Conservation (phyloP, 2,113 vertebrate genomes). For the Drymodes brunneopygia region DNA sequence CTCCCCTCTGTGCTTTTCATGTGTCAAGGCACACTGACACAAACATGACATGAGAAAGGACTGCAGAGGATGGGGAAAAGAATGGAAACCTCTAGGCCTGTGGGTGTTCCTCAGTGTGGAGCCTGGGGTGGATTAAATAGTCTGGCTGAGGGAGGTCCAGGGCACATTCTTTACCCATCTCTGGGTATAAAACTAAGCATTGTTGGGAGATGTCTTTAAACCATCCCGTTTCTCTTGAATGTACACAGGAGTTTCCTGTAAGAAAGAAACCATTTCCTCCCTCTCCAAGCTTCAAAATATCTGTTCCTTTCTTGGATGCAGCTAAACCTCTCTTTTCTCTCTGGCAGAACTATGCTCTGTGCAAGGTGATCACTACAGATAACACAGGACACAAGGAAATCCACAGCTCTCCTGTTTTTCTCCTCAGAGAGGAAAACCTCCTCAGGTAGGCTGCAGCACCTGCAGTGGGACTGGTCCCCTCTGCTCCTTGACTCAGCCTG, state of each 20-base stretch:
- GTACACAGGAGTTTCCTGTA: neutral
- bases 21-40: neutral
- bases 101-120: neutral
- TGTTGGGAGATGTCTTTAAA: neutral
- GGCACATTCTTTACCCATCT: neutral
- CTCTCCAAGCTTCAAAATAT: neutral
- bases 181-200: neutral
- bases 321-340: constrained; percentile 20
- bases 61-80: neutral
- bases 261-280: neutral
- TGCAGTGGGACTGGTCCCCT: neutral
- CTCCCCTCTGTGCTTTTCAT: constrained; percentile 1
- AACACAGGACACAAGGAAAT: constrained; percentile 58
- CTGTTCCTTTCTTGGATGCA: neutral
- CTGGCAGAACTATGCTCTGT: constrained; percentile 65
- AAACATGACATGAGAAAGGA: neutral
- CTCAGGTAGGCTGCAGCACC: constrained; percentile 65
- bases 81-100: neutral
- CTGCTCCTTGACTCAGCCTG: neutral
- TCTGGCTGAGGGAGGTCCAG: neutral
- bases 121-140: neutral
- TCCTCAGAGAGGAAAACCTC: constrained; percentile 63
- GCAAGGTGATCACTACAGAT: constrained; percentile 57
- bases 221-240: neutral
- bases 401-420: constrained; percentile 20